Evolutionary conservation across 30 jellyfish, hydroid and myxozoan genomes (phyloP), one percentile per base, ranked within the genome.

Genomic region (Cassiopea xamachana): DNA sequence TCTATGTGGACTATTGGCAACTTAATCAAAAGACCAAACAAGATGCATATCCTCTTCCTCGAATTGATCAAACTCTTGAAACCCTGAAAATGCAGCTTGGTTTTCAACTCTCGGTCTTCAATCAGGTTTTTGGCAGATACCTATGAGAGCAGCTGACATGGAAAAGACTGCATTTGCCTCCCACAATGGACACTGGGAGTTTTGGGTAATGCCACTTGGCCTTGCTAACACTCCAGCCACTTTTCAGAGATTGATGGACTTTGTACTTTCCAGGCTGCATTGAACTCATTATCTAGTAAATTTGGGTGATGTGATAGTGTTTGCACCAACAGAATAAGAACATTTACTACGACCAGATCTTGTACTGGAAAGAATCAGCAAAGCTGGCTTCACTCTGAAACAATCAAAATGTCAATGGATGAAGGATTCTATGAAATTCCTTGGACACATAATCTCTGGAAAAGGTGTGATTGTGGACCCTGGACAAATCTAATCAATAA

Each of bases 191-290:
- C 89, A 46, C 27, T 89, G 70, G 51, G 77, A 83, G 59, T 83
- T 84, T 48, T 51, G 75, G 1, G 84, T 81, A 15, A 83, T 90
- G 90, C 82, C 96, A 16, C 84, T 90, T 82, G 97, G 97, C 71
- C 84, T 82, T 13, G 69, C 82, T 10, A 76, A 75, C 69, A 89
- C 96, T 46, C 97, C 96, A 7, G 89, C 95, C 10, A 80, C 90
- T 27, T 90, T 90, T 71, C 96, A 91, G 72, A 47, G 97, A 48
- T 44, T 84, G 61, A 86, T 91, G 96, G 87, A 85, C 50, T 44
- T 12, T 2, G 73, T 90, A 8, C 71, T 84, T 6, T n/a, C 86
- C 45, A 77, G 90, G 43, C 80, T 81, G 73, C 74, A 83, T 43
- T 82, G 90, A 83, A 77, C 73, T 61, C 72, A 97, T 48, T 82